These are phyloP conservation scores for Pristionchus maxplancki DNA, from an alignment of 2,888 invertebrate genomes.

Conservation along the genomic window DNA sequence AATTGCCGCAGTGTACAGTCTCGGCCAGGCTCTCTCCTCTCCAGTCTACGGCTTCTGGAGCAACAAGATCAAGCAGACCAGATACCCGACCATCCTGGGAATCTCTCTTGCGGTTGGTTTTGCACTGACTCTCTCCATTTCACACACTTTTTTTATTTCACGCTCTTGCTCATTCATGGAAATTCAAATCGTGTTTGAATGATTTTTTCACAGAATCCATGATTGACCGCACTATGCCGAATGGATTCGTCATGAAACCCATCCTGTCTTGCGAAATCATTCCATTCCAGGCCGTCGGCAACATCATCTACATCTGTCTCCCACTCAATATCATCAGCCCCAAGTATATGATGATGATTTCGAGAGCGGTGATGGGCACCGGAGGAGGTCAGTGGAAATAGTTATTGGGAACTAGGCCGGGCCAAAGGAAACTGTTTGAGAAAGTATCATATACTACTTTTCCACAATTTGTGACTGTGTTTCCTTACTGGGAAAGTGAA, in stretches of 20 bases:
- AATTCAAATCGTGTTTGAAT: too few relatives aligned
- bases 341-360: constrained; percentile 69
- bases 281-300: constrained; percentile 71
- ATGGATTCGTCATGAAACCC: too few relatives aligned
- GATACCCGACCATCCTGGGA: constrained; percentile 61
- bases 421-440: too few relatives aligned
- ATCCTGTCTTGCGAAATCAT: background rate
- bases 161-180: too few relatives aligned
- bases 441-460: too few relatives aligned
- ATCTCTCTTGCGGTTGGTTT: constrained; percentile 16
- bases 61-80: constrained; percentile 62
- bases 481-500: too few relatives aligned
- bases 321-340: constrained; percentile 69
- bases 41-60: constrained; percentile 63
- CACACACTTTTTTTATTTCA: too few relatives aligned
- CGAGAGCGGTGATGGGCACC: constrained; percentile 77
- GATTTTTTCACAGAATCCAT: too few relatives aligned
- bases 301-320: constrained; percentile 78
- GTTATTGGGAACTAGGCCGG: too few relatives aligned
- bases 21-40: constrained; percentile 62
- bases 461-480: too few relatives aligned
- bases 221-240: too few relatives aligned
- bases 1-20: constrained; percentile 63
- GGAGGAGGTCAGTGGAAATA: constrained; percentile 76
- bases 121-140: too few relatives aligned